Evolutionary conservation across 2,888 invertebrate species (phyloP).

Genomic region (Tetragnatha montana): DNA sequence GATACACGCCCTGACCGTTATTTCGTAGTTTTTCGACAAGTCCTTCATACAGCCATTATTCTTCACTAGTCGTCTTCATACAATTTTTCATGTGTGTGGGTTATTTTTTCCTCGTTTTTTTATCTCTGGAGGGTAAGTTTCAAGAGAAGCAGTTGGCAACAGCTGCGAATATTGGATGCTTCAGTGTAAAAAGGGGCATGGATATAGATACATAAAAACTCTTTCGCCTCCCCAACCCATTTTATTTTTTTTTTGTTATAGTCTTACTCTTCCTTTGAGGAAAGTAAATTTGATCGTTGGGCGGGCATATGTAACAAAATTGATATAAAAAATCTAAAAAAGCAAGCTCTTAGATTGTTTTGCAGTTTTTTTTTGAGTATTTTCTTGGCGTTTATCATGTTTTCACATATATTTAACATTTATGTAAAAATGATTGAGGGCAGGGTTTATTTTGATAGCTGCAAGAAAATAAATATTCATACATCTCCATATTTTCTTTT

Average conservation of each 20-base stretch:
- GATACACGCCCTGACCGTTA: conserved; percentile 36
- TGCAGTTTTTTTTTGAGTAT: not conserved
- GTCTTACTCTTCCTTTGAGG: not conserved
- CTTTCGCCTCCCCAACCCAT: conserved; percentile 2
- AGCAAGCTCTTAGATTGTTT: conserved; percentile 3
- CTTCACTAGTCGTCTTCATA: conserved; percentile 47
- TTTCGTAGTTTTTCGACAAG: conserved; percentile 48
- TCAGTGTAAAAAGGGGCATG: conserved; percentile 23
- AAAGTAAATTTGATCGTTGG: conserved; percentile 18
- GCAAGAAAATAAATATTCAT: no score
- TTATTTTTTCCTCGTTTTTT: conserved; percentile 2
- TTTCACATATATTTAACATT: conserved; percentile 13
- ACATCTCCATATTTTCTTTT: no score
- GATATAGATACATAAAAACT: conserved; percentile 38
- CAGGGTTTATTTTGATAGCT: not conserved
- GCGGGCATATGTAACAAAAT: conserved; percentile 29
- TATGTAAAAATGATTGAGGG: conserved; percentile 10
- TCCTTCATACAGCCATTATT: conserved; percentile 49
- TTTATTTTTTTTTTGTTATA: conserved; percentile 11
- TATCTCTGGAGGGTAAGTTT: not conserved
- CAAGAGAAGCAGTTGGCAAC: conserved; percentile 41
- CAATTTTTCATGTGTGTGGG: conserved; percentile 12
- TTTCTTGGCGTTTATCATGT: conserved; percentile 30
- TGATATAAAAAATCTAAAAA: conserved; percentile 13
- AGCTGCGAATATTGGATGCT: conserved; percentile 67